These are phyloP conservation scores for Lateolabrax maculatus DNA, from an alignment of 2,797 vertebrate genomes.

Conservation along the genomic window DNA sequence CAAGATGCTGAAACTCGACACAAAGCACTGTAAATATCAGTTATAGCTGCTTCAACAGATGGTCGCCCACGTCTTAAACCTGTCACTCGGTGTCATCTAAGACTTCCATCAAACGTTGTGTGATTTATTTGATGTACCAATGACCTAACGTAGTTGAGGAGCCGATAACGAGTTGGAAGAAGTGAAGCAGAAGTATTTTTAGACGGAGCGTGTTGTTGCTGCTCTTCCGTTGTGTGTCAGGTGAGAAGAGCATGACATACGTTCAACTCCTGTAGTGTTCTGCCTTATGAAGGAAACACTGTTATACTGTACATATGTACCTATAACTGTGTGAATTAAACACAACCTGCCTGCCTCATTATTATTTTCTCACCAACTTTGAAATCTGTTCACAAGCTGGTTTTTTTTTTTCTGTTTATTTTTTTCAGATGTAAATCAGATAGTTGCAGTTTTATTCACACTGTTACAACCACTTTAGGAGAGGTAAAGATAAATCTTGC, in stretches of 20 bases:
- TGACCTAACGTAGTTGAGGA: not conserved
- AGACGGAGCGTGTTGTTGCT: not conserved
- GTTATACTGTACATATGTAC: not conserved
- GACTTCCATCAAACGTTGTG: not conserved
- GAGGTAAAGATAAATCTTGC: not conserved
- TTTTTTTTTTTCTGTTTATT: not conserved
- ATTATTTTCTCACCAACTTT: not conserved
- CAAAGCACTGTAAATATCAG: no score
- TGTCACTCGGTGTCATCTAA: no score
- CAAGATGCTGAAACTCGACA: no score
- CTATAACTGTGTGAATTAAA: not conserved
- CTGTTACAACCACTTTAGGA: not conserved
- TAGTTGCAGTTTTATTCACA: not conserved
- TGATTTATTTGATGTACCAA: not conserved
- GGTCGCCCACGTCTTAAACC: no score
- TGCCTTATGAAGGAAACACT: no score
- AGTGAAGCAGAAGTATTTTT: not conserved
- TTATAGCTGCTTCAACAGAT: no score
- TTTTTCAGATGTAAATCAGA: not conserved
- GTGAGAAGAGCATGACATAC: no score
- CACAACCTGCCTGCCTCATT: no score
- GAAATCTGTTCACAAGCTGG: not conserved
- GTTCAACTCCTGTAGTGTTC: no score
- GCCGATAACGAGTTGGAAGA: not conserved
- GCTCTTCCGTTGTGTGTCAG: no score